phyloP scores from a whole-genome alignment of 2,888 invertebrate species.

The Phaedon cochleariae region DNA sequence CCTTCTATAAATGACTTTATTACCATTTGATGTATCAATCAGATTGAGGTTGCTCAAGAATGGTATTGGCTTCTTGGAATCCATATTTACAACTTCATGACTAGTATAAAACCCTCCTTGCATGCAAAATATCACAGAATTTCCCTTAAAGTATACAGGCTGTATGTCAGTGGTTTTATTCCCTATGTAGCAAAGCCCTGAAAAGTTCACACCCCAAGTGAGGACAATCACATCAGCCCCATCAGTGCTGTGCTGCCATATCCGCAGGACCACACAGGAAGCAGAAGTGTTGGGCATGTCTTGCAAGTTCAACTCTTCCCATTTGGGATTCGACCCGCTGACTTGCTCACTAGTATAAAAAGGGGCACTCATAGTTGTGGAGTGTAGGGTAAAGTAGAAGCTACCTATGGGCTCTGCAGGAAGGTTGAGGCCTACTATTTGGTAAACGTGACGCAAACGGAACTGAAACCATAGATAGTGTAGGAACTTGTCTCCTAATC shows the following conservation, averaged over 20 bases:
- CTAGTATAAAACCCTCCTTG: constrained; percentile 86
- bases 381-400: constrained; percentile 82
- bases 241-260: constrained; percentile 59
- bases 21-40: constrained; percentile 47
- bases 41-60: constrained; percentile 56
- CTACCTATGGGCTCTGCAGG: constrained; percentile 64
- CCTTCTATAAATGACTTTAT: constrained; percentile 54
- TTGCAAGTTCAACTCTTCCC: constrained; percentile 81
- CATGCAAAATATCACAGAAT: constrained; percentile 86
- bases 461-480: constrained; percentile 65
- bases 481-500: too few species aligned
- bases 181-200: constrained; percentile 81
- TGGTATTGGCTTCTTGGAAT: constrained; percentile 52
- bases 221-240: constrained; percentile 70
- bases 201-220: constrained; percentile 87
- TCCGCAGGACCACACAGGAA: constrained; percentile 61
- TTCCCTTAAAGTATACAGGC: constrained; percentile 72
- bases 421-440: constrained; percentile 75
- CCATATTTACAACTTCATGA: constrained; percentile 60
- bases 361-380: constrained; percentile 82
- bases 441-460: constrained; percentile 80
- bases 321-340: constrained; percentile 77
- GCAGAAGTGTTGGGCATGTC: constrained; percentile 64
- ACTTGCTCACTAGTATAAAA: constrained; percentile 85
- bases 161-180: constrained; percentile 73